These are phyloP conservation scores for Psilopsiagon aurifrons DNA, from an alignment of 2,113 vertebrate genomes.

Conservation along the genomic window DNA sequence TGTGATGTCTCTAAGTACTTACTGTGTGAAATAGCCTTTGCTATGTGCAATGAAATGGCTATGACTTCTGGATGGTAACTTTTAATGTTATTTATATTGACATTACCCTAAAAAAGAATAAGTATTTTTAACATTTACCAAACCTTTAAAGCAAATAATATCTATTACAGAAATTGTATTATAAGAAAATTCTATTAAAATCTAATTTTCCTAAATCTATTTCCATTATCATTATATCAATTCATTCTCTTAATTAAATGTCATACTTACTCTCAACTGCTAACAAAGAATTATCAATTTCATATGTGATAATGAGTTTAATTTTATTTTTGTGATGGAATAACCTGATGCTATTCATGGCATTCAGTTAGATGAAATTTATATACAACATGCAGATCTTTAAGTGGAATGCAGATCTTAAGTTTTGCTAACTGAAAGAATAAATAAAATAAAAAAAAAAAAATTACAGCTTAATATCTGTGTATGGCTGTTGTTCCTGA, in stretches of 20 bases:
- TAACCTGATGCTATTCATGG: not conserved
- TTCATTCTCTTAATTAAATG: conserved; percentile 28
- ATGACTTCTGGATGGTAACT: not conserved
- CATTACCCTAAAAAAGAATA: not conserved
- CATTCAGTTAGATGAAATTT: not conserved
- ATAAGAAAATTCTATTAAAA: conserved; percentile 4
- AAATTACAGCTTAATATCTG: not conserved
- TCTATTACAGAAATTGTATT: not conserved
- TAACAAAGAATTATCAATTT: not conserved
- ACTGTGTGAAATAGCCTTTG: not conserved
- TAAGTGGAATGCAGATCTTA: not conserved
- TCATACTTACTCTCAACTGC: not conserved
- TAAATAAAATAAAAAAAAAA: no score
- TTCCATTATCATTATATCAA: not conserved
- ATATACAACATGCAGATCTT: not conserved
- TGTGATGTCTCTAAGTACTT: not conserved
- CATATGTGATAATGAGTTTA: not conserved
- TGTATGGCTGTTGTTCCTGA: not conserved
- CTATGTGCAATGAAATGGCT: not conserved
- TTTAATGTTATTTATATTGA: not conserved
- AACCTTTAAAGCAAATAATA: not conserved
- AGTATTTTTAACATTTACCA: not conserved
- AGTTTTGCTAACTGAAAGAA: not conserved
- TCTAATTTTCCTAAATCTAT: not conserved
- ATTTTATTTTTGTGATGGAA: not conserved